phyloP scores from a whole-genome alignment of 2,113 vertebrate species.

The Grantiella picta region DNA sequence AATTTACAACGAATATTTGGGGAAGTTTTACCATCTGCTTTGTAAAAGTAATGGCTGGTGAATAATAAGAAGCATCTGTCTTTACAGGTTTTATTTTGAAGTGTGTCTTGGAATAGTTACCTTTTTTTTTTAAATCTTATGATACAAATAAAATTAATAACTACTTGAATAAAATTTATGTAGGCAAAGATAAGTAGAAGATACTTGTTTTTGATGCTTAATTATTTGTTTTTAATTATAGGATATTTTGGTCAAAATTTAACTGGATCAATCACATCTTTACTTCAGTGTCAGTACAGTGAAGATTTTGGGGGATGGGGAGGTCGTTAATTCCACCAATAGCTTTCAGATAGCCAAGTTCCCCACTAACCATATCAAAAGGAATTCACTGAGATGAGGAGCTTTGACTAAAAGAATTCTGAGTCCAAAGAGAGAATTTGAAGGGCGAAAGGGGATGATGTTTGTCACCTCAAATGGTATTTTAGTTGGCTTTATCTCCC shows the following conservation, averaged over 20 bases:
- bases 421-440: neutral
- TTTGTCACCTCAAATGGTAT: neutral
- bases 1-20: neutral
- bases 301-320: neutral
- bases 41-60: neutral
- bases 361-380: neutral
- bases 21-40: neutral
- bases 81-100: neutral
- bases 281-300: neutral
- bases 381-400: neutral
- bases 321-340: neutral
- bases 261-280: neutral
- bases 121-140: no score
- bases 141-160: neutral
- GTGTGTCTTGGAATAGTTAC: neutral
- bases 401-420: neutral
- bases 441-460: neutral
- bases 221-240: neutral
- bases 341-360: no score
- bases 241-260: neutral
- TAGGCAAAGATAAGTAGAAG: neutral
- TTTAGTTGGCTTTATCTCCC: neutral
- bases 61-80: neutral
- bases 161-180: neutral
- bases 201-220: neutral